A percentile compares a stretch with the other conserved stretches of the same genome.
These are phyloP conservation scores for Tribolium freemani DNA, from an alignment of 2,888 invertebrate genomes.

Conservation along the genomic window DNA sequence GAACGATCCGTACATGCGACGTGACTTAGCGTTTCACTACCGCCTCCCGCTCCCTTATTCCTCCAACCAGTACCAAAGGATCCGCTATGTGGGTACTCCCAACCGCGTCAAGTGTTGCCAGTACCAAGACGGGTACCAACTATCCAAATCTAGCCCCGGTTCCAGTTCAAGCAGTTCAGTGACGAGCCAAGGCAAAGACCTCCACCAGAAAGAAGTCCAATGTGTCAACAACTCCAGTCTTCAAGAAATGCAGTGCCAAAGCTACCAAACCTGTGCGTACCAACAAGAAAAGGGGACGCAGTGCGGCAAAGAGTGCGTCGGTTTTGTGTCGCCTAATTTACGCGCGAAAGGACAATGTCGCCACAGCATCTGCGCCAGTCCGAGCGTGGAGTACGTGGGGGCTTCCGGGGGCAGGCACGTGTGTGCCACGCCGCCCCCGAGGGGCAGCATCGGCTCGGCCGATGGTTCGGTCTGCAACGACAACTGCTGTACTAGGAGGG, in stretches of 20 bases:
- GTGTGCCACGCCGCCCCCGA: constrained; percentile 66
- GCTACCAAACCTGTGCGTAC: constrained; percentile 55
- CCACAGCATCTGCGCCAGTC: constrained; percentile 69
- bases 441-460: constrained; percentile 60
- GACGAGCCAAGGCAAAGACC: constrained; percentile 62
- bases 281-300: constrained; percentile 68
- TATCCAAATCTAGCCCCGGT: constrained; percentile 68
- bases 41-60: constrained; percentile 70
- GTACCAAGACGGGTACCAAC: constrained; percentile 64
- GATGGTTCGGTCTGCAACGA: constrained; percentile 60
- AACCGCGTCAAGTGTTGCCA: constrained; percentile 65
- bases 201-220: constrained; percentile 52
- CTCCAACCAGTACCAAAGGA: constrained; percentile 65
- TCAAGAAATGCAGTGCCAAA: constrained; percentile 67
- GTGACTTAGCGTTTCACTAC: constrained; percentile 73
- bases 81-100: constrained; percentile 63
- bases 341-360: constrained; percentile 60
- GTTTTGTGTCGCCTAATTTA: constrained; percentile 60
- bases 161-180: constrained; percentile 69
- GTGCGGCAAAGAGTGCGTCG: constrained; percentile 60
- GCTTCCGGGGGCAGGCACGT: constrained; percentile 74
- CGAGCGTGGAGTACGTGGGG: constrained; percentile 74
- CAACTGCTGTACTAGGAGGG: constrained; percentile 61
- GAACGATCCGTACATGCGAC: constrained; percentile 73
- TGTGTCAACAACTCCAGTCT: constrained; percentile 53